Evolutionary conservation across 1,140 invertebrate species (phyloP), one percentile per base, ranked within the genome.

Genomic region (Akabosia matsudoensis): DNA sequence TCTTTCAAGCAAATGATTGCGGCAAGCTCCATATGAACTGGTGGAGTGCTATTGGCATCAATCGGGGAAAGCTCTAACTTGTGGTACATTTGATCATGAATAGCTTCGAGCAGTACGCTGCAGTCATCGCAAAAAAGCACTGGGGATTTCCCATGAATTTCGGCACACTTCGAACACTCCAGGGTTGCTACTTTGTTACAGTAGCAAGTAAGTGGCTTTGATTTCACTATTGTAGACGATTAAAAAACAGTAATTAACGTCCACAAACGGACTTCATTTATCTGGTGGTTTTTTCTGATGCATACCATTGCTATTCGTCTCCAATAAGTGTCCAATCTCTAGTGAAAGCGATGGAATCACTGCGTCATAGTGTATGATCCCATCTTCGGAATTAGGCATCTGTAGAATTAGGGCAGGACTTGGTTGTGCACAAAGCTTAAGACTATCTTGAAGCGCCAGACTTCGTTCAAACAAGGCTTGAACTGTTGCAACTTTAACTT

Each of bases 91-190:
- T 74, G 14, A n/a, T 31, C 51, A 70, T 77, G 76, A 14, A 77
- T 31, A 51, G 51, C 52, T 24, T 74, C 64, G 4, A 77, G 33
- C 16, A 77, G 30, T 22, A 74, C 73, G 18, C 30, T 37, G 37
- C 76, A 77, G 31, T 73, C 30, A 7, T 74, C 72, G 52, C 76
- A 77, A 74, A 77, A 77, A 0, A 77, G 22, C 33, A 77, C 72
- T 33, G 51, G n/a, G 1, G 28, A 24, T 1, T 70, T 45, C 33
- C 64, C 73, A 54, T 77, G 73, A n/a, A 52, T 37, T 34, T 54
- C 54, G 1, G 51, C n/a, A 30, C 76, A 77, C 33, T 26, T 34
- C 54, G 72, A 18, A 31, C 76, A 77, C 34, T 77, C 72, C 16
- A 77, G 24, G n/a, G 72, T 74, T 1, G 76, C 76, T 37, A 37